Evolutionary conservation across 2,888 invertebrate genomes (phyloP).

Genomic region (Gandaritis pyraliata): DNA sequence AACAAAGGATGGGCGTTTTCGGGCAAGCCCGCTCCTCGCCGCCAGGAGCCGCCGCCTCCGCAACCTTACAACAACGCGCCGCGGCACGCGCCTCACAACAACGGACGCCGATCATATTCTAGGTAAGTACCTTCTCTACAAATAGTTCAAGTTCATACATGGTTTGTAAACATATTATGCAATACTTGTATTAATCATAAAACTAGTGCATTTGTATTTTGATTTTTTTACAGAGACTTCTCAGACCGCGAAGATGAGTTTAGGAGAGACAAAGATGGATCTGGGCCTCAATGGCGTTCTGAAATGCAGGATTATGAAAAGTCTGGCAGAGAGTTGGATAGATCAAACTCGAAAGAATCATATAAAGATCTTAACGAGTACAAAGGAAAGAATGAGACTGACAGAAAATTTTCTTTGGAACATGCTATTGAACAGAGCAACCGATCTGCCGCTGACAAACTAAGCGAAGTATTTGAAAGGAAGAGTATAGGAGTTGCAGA

Average conservation of each 20-base stretch:
- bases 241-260: slow-evolving; percentile 79
- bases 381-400: slow-evolving; percentile 79
- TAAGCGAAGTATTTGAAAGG: slow-evolving; percentile 79
- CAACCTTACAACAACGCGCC: slow-evolving; percentile 67
- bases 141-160: neutral
- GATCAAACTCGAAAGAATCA: slow-evolving; percentile 78
- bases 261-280: slow-evolving; percentile 73
- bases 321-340: slow-evolving; percentile 71
- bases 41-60: slow-evolving; percentile 63
- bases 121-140: slow-evolving; percentile 54
- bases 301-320: slow-evolving; percentile 81
- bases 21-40: slow-evolving; percentile 68
- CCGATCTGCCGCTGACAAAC: slow-evolving; percentile 77
- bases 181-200: too few species aligned
- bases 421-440: slow-evolving; percentile 65
- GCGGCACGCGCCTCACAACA: slow-evolving; percentile 69
- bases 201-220: neutral
- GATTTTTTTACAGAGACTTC: slow-evolving; percentile 68
- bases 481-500: slow-evolving; percentile 74
- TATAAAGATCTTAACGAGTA: slow-evolving; percentile 81
- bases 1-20: slow-evolving; percentile 77
- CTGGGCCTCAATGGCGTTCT: slow-evolving; percentile 78
- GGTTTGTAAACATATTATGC: too few species aligned
- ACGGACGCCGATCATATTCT: slow-evolving; percentile 74
- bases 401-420: slow-evolving; percentile 71